phyloP scores from a whole-genome alignment of 2,888 invertebrate genomes.

The Nebria brevicollis region DNA sequence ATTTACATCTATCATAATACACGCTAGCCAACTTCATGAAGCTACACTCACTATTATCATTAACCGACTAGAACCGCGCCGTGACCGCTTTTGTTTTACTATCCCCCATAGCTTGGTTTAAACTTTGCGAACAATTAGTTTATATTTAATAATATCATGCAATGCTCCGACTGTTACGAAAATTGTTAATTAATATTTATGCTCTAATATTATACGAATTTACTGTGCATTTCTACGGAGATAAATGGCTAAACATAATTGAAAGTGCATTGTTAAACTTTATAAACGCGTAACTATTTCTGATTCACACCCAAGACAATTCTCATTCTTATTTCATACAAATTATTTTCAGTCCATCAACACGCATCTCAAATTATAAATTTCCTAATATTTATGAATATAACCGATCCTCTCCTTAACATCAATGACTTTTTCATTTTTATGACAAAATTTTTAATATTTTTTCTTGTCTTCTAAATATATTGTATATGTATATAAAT shows the following conservation, averaged over 20 bases:
- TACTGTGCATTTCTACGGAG: not conserved
- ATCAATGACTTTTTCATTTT: no score
- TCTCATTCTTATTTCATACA: no score
- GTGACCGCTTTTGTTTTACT: constrained; percentile 1
- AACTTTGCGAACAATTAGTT: not conserved
- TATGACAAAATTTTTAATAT: no score
- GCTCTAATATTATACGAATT: not conserved
- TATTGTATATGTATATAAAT: no score
- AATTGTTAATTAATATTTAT: constrained; percentile 1
- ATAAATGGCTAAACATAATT: not conserved
- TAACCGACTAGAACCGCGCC: not conserved
- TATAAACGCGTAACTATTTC: no score
- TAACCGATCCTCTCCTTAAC: no score
- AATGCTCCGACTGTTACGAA: not conserved
- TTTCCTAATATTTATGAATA: no score
- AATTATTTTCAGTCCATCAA: no score
- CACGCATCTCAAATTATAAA: no score
- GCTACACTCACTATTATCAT: not conserved
- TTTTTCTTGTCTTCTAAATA: no score
- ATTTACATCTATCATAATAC: constrained; percentile 1
- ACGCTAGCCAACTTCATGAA: not conserved
- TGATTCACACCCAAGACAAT: no score
- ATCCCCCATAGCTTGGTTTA: not conserved
- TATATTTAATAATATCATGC: not conserved
- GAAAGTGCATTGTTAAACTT: not conserved